Evolutionary conservation across 64 coral and sea anemone species (phyloP).

Genomic region (Actinia equina): DNA sequence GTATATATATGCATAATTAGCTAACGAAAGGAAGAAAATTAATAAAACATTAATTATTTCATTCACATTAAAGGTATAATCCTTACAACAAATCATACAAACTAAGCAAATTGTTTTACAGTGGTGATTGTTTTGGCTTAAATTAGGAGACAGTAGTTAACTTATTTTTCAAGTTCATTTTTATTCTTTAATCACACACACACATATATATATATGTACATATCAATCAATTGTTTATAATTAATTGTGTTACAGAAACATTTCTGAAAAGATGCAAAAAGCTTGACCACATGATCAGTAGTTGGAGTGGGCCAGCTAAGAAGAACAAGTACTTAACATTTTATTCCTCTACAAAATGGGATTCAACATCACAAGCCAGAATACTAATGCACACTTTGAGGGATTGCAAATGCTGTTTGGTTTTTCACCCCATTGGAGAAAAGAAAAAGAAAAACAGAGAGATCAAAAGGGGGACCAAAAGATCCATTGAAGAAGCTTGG

Average conservation of each 20-base stretch:
- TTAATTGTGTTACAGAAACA: neutral
- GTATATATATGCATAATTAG: too few species aligned
- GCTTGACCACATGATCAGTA: neutral
- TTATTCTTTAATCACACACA: too few species aligned
- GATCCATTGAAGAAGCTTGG: neutral
- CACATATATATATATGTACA: neutral
- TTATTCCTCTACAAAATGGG: neutral
- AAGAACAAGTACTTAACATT: neutral
- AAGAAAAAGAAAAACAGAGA: slow-evolving; percentile 19
- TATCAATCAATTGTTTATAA: neutral
- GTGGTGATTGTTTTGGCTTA: neutral
- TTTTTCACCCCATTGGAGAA: neutral
- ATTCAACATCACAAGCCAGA: neutral
- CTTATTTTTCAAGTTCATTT: neutral
- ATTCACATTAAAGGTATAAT: neutral
- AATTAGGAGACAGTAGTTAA: neutral
- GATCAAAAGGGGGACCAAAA: neutral
- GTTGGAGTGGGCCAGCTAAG: neutral
- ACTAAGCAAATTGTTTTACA: neutral
- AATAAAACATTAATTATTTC: neutral
- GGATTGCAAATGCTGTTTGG: slow-evolving; percentile 4
- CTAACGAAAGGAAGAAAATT: too few species aligned
- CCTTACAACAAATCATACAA: neutral
- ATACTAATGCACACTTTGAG: neutral
- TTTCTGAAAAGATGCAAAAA: neutral